Evolutionary conservation across 30 jellyfish, hydroid and myxozoan species (phyloP), one percentile per base, ranked within the genome.

Genomic region (Sanderia malayensis): DNA sequence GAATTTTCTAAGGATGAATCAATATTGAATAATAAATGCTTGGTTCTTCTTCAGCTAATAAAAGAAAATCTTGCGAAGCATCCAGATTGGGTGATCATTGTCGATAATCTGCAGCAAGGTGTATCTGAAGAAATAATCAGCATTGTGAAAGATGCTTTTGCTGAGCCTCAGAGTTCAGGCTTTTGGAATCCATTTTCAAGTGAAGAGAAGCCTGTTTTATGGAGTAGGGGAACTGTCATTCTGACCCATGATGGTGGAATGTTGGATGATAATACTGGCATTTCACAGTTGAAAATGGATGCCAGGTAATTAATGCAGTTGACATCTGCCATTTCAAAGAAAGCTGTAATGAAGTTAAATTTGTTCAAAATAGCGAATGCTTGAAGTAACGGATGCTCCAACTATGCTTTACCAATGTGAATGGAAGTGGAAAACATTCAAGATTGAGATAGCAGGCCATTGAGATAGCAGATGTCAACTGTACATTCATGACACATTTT

Each of bases 41-140:
- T 73, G 52, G 87, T 73, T 20, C 37, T 86, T 44, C n/a, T 93
- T 1, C 87, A 78, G 22, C 57, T 83, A 44, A 69, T 86, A 22
- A 95, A 81, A 58, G 96, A 85, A 21, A 68, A 58, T 34, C 52
- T 93, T 7, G 65, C 71, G 29, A 93, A 93, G 85, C 99, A 93
- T 67, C 87, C 99, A 31, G 82, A 89, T 45, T 93, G 99, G 99
- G 87, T 93, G 28, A 32, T 93, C 13, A 91, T 79, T 1, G 44
- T 93, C 63, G 99, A 93, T 58, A 81, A 85, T 74, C 57, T 93
- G 78, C 96, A 77, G 73, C 75, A 82, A 11, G 88, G 82, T 20
- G 41, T 84, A 21, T 77, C 99, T 3, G 77, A 76, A 15, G 86
- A 87, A 22, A 66, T 93, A 1, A 27, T 64, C 19, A 44, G 31